Evolutionary conservation across 2,888 invertebrate genomes (phyloP).

Genomic region (Tetanocera ferruginea): DNA sequence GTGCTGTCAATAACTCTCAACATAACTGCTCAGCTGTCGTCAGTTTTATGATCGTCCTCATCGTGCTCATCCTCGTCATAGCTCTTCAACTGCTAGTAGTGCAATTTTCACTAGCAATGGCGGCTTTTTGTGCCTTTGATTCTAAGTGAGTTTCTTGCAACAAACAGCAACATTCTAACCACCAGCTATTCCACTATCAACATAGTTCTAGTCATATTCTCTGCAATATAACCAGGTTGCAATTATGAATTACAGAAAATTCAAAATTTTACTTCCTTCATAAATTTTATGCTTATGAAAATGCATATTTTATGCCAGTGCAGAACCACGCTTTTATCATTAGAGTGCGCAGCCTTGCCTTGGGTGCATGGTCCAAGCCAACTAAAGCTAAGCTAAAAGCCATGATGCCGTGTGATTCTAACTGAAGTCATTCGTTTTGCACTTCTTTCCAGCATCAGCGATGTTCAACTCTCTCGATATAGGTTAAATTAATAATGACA

Average conservation of each 20-base stretch:
- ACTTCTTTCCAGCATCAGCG: neutral
- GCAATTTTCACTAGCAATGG: conserved; percentile 29
- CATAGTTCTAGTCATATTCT: neutral
- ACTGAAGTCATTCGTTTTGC: neutral
- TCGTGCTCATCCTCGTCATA: conserved; percentile 1
- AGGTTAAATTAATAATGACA: conserved; percentile 68
- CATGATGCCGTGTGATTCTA: neutral
- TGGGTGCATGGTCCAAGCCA: neutral
- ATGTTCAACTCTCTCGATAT: conserved; percentile 43
- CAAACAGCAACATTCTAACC: neutral
- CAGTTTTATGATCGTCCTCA: conserved; percentile 40
- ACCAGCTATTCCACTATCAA: neutral
- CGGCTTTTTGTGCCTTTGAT: conserved; percentile 47
- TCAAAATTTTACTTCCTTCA: conserved; percentile 39
- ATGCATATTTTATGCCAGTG: conserved; percentile 12
- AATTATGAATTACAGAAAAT: conserved; percentile 34
- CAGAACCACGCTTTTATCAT: neutral
- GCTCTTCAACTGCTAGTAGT: neutral
- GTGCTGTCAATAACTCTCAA: conserved; percentile 60
- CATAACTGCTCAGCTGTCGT: conserved; percentile 63
- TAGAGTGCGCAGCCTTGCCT: neutral
- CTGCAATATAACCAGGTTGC: neutral
- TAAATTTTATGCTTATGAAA: conserved; percentile 35
- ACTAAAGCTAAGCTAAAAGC: neutral
- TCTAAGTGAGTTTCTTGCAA: neutral